Base-by-base conservation (phyloP, 2,888 invertebrate species). In the Oscheius myriophilus region DNA sequence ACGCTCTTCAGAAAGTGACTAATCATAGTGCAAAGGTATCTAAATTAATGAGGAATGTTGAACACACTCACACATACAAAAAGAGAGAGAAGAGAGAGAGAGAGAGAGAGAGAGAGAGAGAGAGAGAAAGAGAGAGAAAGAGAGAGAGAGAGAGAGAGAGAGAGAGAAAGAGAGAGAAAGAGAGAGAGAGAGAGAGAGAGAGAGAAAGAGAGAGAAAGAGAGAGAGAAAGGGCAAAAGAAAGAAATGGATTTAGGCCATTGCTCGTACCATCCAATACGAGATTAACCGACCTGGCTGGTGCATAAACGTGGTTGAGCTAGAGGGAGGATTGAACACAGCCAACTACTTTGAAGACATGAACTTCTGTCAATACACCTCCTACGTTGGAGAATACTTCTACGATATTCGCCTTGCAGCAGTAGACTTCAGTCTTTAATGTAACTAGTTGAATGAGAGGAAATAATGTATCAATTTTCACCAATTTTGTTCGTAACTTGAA, bases 351-450 rank as follows among this genome's bases (percentile, higher is more conserved):
- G 33, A 51, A 41, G 61, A 77, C 62, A 68, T 62, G 64, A 74
- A 77, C 71, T 77, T 77, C 76, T 77, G 76, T 66, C 72, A 72
- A 45, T 77, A 77, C 61, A 71, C 67, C 42, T 67, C 72, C n/a
- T n/a, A 62, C 54, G 12, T 59, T 2, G 61, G 70, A 21, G 23
- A 41, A 2, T 67, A 68, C 26, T 55, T 77, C 25, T 74, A 67
- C 63, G 71, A 72, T 16, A 67, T 77, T 23, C 67, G 74, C 21
- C 62, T 77, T 21, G 76, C 74, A 14, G 71, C 71, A 26, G 70
- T 77, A 18, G 76, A 77, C 21, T 54, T 55, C 9, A 33, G 45
- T 54, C 55, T 1, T 63, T 51, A 41, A 59, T 21, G 43, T 25
- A 62, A 62, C 18, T 23, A 26, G 26, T 18, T 46, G 9, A 21